Base-by-base conservation (phyloP, 2,888 invertebrate genomes). In the Lepidocyrtoides sp. region DNA sequence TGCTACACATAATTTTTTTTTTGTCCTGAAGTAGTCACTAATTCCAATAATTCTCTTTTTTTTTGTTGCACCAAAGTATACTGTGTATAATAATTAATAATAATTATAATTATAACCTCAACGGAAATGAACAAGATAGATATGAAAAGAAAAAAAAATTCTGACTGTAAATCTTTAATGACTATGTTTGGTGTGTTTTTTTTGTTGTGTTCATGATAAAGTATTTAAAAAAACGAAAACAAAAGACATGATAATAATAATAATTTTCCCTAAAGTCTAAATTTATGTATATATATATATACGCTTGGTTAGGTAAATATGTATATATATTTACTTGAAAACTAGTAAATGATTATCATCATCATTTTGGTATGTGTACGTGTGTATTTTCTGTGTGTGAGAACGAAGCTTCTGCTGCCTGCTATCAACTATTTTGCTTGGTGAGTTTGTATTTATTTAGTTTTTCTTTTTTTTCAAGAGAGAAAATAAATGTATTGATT, bases 401-500 rank as follows among this genome's bases (percentile, higher is more conserved):
- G 75, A 75, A 75, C n/a, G 23, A 72, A 75, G 75, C 75, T 75
- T 44, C 75, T 75, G 75, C n/a, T 75, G 69, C 69, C 14, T 23
- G 44, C 75, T 75, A 75, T 75, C 75, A 75, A 75, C 75, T 75
- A 75, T 48, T 36, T 36, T 48, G 63, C 26, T 36, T 20, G 20
- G 10, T 10, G 17, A 20, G 36, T 41, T 20, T 14, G 75, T 26
- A 14, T 32, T 14, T n/a, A n/a, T n/a, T n/a, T n/a, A n/a, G n/a
- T n/a, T n/a, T n/a, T n/a, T n/a, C n/a, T n/a, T n/a, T n/a, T n/a
- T n/a, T n/a, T n/a, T n/a, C 1, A n/a, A 44, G 75, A 75, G 48
- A 75, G 26, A 72, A 72, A 72, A 72, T 48, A 75, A 26, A 75
- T 48, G 32, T 79, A 79, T 79, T 57, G 79, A 79, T 79, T 79